A percentile compares a stretch with the other conserved stretches of the same genome.
phyloP scores from a whole-genome alignment of 2,797 vertebrate genomes.

The Sternarchorhynchus goeldii region DNA sequence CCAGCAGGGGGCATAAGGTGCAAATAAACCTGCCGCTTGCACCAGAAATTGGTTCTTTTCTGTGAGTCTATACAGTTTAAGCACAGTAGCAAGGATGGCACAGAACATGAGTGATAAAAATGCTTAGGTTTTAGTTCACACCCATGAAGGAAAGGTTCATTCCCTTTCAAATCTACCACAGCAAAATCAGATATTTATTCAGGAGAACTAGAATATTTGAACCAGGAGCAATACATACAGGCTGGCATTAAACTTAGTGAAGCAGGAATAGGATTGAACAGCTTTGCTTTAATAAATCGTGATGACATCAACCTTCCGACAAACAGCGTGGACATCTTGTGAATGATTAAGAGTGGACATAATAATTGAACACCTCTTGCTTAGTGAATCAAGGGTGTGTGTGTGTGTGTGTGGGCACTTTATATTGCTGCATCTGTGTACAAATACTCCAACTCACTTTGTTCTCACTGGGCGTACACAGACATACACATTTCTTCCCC shows the following conservation, averaged over 20 bases:
- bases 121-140: not conserved
- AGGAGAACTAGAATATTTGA: not conserved
- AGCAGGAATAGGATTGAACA: not conserved
- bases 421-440: too few species aligned
- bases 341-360: not conserved
- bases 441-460: too few species aligned
- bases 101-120: not conserved
- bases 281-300: not conserved
- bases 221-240: too few species aligned
- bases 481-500: too few species aligned
- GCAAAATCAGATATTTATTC: not conserved
- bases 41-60: not conserved
- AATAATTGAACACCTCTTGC: too few species aligned
- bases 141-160: not conserved
- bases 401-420: too few species aligned
- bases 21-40: constrained; percentile 6
- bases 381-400: too few species aligned
- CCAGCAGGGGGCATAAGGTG: constrained; percentile 47
- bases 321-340: not conserved
- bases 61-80: too few species aligned
- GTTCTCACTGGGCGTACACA: too few species aligned
- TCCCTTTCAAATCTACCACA: not conserved
- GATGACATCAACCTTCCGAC: not conserved
- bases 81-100: too few species aligned
- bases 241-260: not conserved